Percentiles rank a stretch among this genome's conserved stretches.
Evolutionary conservation across 2,113 vertebrate genomes (phyloP).

Genomic region (Capricornis sumatraensis): DNA sequence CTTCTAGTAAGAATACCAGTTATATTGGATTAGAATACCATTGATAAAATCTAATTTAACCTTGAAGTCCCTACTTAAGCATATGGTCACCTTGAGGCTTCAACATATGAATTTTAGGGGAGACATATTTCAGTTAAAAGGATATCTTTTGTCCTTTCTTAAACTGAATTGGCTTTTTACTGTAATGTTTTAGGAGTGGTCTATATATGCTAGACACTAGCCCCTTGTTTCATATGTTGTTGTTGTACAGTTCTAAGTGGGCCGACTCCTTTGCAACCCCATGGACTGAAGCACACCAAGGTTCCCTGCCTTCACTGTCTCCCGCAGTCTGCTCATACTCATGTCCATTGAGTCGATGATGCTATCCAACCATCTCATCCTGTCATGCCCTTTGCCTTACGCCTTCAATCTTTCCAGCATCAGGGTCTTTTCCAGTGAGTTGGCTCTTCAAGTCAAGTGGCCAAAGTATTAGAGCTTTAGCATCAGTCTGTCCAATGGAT

Average conservation of each 20-base stretch:
- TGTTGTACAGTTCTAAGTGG: background rate
- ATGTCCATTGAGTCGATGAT: background rate
- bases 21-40: background rate
- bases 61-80: background rate
- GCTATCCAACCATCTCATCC: background rate
- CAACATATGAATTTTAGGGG: background rate
- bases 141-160: background rate
- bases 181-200: background rate
- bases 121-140: background rate
- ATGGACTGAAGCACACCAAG: background rate
- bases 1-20: background rate
- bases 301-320: background rate
- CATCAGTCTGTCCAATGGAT: background rate
- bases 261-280: background rate
- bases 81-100: background rate
- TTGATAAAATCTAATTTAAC: background rate
- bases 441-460: background rate
- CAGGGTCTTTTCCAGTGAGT: background rate
- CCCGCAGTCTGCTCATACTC: background rate
- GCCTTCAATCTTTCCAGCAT: background rate
- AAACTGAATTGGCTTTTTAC: background rate
- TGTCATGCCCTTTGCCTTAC: background rate
- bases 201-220: background rate
- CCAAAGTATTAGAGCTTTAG: background rate
- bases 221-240: background rate